Base-by-base conservation (phyloP, 2,888 invertebrate species). In the Parnassius glacialis region DNA sequence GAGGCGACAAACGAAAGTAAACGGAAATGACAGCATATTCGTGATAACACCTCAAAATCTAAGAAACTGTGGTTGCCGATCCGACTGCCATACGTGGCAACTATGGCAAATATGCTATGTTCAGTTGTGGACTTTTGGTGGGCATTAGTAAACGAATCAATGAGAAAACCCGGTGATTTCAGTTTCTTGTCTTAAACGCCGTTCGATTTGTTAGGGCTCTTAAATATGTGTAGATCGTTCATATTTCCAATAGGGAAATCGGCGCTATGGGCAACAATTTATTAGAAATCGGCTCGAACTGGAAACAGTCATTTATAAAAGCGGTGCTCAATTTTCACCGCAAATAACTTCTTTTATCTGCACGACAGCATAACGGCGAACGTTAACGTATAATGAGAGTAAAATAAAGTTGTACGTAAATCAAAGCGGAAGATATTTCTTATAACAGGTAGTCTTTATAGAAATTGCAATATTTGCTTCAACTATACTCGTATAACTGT, bases 221-320 rank as follows among this genome's bases (percentile, higher is more conserved):
- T 56, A 42, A 48, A 54, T 43, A 47, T 50, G n/a, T n/a, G 48
- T 13, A 25, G 25, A 41, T 20, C 34, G 16, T 47, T 13, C 48
- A 52, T 45, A 58, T 70, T 68, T 64, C 65, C 60, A 48, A 60
- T 67, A 74, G 73, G 75, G 71, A 77, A 78, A 77, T 70, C 64
- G 65, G 41, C 43, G 47, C 55, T 60, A 68, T 61, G 70, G 73
- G 76, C 74, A 71, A 74, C 74, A 83, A 86, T 85, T 81, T 85
- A 77, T 70, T 84, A 85, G 85, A 86, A 85, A 85, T 70, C 69
- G 71, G 59, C 47, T 50, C 68, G 67, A 69, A 68, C 70, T 71
- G 71, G 71, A 72, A 64, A 64, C 67, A 67, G 66, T 61, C 56
- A 45, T 52, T 59, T 57, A 44, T 57, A 74, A 79, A 74, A 70